Conservation (phyloP, 1,140 invertebrate species). For the Calycopis cecrops region DNA sequence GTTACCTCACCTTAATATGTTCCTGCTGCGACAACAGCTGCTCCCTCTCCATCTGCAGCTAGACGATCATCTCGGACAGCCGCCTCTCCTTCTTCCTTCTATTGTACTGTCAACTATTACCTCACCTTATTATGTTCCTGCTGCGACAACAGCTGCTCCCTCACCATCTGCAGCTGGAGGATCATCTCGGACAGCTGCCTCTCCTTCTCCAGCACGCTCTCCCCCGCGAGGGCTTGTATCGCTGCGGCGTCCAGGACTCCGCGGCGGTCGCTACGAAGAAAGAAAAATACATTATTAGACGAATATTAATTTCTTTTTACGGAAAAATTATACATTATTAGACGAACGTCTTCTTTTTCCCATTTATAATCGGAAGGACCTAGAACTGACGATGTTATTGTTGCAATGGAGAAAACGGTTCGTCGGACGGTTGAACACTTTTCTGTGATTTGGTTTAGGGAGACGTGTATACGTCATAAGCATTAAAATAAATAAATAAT, state of each 20-base stretch:
- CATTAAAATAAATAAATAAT: no score
- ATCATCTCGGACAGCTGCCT: slow-evolving; percentile 89
- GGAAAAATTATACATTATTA: no score
- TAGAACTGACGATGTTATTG: no score
- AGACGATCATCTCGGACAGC: slow-evolving; percentile 88
- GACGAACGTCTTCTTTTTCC: no score
- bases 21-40: slow-evolving; percentile 81
- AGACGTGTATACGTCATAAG: no score
- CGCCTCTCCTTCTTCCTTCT: slow-evolving; percentile 87
- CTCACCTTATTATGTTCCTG: slow-evolving; percentile 71
- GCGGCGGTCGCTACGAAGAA: slow-evolving; percentile 47
- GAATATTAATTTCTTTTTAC: no score
- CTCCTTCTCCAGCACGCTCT: slow-evolving; percentile 85
- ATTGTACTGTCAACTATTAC: no score
- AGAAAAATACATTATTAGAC: no score
- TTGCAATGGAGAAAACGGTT: no score
- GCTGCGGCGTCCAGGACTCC: slow-evolving; percentile 77
- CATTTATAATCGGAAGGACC: no score
- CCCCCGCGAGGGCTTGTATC: slow-evolving; percentile 79
- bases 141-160: slow-evolving; percentile 85
- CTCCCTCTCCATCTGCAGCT: slow-evolving; percentile 87
- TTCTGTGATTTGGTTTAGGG: no score
- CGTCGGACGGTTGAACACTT: no score
- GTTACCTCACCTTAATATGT: slow-evolving; percentile 67
- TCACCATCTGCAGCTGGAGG: slow-evolving; percentile 85